Percentiles rank a stretch among this genome's conserved stretches.
Conservation (phyloP, 2,797 vertebrate genomes). For the Varecia variegata region DNA sequence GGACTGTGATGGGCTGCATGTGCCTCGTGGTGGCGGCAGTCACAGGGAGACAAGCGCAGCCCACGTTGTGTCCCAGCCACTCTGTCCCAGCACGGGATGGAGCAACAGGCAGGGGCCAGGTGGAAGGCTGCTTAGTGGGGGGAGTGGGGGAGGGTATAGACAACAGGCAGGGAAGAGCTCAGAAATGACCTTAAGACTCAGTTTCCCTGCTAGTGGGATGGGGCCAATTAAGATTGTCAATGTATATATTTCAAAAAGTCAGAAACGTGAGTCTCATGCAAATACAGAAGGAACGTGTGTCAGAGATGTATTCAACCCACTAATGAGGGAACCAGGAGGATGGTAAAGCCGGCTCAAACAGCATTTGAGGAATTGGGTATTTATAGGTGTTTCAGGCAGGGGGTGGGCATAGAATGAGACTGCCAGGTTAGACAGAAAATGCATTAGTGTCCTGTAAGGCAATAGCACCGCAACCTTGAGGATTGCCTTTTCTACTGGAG, state of each 20-base stretch:
- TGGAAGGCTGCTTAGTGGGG: neutral
- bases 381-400: neutral
- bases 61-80: accelerated
- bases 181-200: neutral
- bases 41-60: neutral
- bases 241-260: neutral
- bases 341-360: neutral
- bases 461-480: neutral
- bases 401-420: neutral
- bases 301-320: neutral
- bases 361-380: neutral
- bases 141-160: neutral
- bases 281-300: neutral
- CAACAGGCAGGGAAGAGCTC: neutral
- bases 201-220: neutral
- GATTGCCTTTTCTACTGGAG: neutral
- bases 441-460: neutral
- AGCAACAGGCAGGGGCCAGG: neutral
- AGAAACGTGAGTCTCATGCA: neutral
- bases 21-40: neutral
- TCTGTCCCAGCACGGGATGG: no score
- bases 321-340: neutral
- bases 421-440: neutral
- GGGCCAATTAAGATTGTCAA: neutral
- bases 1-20: neutral